Percentiles rank a stretch among this genome's conserved stretches.
These are phyloP conservation scores for Rotaria sp. DNA, from an alignment of 2,888 invertebrate genomes.

Conservation along the genomic window DNA sequence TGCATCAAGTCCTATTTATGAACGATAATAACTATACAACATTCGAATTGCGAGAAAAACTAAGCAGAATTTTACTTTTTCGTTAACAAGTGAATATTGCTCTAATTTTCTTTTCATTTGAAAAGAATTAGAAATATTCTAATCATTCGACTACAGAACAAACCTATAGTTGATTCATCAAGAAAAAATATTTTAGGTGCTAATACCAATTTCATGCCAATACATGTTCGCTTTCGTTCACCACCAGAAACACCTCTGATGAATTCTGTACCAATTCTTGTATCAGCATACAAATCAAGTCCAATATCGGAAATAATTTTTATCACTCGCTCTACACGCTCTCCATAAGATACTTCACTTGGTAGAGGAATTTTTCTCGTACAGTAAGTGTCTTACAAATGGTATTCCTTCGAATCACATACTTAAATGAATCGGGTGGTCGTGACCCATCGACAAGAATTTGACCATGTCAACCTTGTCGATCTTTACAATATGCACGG, in stretches of 20 bases:
- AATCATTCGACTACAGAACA: no score
- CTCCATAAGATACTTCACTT: constrained; percentile 42
- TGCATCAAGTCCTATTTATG: constrained; percentile 51
- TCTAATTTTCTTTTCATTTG: no score
- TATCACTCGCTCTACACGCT: constrained; percentile 47
- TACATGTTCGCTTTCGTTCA: constrained; percentile 54
- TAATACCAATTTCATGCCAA: constrained; percentile 56
- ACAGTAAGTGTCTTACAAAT: constrained; percentile 54
- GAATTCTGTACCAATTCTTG: constrained; percentile 54
- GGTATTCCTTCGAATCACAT: constrained; percentile 34
- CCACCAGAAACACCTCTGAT: constrained; percentile 55
- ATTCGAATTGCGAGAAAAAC: no score
- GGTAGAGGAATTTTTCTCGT: constrained; percentile 47
- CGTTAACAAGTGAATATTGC: no score
- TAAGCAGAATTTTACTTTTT: no score
- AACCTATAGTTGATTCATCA: constrained; percentile 55
- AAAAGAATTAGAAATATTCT: no score
- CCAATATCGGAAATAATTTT: constrained; percentile 51
- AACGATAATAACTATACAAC: no score
- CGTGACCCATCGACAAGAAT: no score
- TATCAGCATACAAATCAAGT: constrained; percentile 49
- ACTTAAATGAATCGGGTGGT: no score
- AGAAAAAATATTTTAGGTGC: constrained; percentile 53
- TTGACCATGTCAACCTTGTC: no score
- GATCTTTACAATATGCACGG: no score